Percentiles rank a stretch among this genome's conserved stretches.
Conservation (phyloP, 2,888 invertebrate species). For the Miltochrista miniata region DNA sequence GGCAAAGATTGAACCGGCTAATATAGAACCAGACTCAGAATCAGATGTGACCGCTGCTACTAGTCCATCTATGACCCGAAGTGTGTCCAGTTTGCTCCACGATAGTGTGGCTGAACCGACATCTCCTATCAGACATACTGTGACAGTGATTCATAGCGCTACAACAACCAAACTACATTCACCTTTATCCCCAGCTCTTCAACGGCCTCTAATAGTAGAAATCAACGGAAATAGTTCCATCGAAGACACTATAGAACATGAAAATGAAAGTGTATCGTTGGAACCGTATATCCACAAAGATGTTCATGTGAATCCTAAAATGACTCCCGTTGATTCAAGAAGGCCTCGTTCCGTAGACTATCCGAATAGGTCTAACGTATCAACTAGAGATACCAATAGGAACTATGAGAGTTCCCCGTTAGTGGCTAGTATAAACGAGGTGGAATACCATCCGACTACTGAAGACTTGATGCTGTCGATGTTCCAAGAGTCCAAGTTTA, state of each 20-base stretch:
- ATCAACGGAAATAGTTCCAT: slow-evolving; percentile 60
- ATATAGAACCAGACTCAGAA: slow-evolving; percentile 55
- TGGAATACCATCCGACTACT: slow-evolving; percentile 77
- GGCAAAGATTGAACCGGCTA: slow-evolving; percentile 45
- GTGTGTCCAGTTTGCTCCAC: slow-evolving; percentile 66
- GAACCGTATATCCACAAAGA: slow-evolving; percentile 80
- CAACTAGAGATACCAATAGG: slow-evolving; percentile 55
- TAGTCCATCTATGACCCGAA: slow-evolving; percentile 61
- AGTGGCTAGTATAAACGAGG: slow-evolving; percentile 76
- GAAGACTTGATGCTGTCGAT: slow-evolving; percentile 76
- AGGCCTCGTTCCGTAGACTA: slow-evolving; percentile 74
- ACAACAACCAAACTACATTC: slow-evolving; percentile 59
- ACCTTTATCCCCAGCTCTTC: slow-evolving; percentile 54
- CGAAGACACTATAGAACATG: slow-evolving; percentile 56
- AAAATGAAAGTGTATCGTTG: slow-evolving; percentile 56
- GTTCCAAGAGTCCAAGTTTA: slow-evolving; percentile 77
- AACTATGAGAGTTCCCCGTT: slow-evolving; percentile 73
- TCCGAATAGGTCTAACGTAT: slow-evolving; percentile 42
- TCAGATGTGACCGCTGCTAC: slow-evolving; percentile 58
- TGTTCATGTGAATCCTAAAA: slow-evolving; percentile 81
- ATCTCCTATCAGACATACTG: slow-evolving; percentile 48
- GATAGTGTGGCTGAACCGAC: slow-evolving; percentile 46
- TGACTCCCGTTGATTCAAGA: slow-evolving; percentile 75
- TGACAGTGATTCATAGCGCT: slow-evolving; percentile 59
- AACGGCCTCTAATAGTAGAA: slow-evolving; percentile 70